Evolutionary conservation across 2,113 vertebrate genomes (phyloP).

Genomic region (Pelusios castaneus): DNA sequence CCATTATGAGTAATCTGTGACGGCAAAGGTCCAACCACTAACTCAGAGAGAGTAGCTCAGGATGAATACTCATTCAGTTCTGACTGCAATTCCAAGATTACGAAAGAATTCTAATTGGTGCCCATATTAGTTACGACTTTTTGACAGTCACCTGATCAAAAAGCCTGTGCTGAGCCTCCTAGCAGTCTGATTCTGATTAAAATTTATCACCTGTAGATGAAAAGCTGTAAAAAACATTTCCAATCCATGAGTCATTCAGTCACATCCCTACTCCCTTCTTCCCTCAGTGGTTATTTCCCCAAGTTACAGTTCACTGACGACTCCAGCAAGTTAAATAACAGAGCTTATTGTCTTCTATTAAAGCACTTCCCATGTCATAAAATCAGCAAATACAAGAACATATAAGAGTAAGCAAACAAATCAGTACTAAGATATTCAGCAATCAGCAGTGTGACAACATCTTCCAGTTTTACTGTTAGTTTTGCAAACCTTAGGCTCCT

Average conservation of each 20-base stretch:
- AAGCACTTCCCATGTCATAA: not conserved
- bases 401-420: not conserved
- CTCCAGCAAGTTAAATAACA: not conserved
- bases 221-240: not conserved
- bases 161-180: not conserved
- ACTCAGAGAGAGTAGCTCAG: not conserved
- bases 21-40: not conserved
- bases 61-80: not conserved
- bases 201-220: not conserved
- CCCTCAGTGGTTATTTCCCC: not conserved
- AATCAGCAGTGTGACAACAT: not conserved
- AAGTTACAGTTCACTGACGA: not conserved
- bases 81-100: not conserved
- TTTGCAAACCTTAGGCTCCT: not conserved
- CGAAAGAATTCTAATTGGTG: not conserved
- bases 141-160: not conserved
- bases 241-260: not conserved
- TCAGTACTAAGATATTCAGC: not conserved
- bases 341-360: not conserved
- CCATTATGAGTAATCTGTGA: not conserved
- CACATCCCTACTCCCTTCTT: not conserved
- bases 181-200: not conserved
- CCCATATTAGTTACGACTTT: not conserved
- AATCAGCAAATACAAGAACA: not conserved
- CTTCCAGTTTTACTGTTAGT: not conserved